Evolutionary conservation across 2,113 vertebrate species (phyloP).

Genomic region (Dipodomys spectabilis): DNA sequence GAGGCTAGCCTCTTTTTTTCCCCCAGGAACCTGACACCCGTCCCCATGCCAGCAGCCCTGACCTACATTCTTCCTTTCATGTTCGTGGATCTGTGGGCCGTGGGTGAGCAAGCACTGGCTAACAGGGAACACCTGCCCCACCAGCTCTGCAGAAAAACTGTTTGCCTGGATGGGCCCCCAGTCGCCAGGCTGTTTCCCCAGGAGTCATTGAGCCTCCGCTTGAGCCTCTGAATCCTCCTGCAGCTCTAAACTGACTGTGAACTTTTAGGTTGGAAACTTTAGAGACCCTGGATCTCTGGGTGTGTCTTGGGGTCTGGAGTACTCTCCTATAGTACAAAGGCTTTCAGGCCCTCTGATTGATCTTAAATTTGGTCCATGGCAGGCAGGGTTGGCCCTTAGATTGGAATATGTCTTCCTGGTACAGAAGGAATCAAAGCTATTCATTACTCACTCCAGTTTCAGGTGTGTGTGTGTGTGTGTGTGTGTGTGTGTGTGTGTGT

Average conservation of each 20-base stretch:
- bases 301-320: too few species aligned
- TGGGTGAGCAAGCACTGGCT: fast-evolving
- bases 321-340: background rate
- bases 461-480: too few species aligned
- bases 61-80: background rate
- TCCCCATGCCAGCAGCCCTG: background rate
- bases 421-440: background rate
- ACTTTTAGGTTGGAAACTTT: too few species aligned
- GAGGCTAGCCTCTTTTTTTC: background rate
- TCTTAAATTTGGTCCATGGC: background rate
- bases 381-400: background rate
- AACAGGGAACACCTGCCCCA: background rate
- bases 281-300: too few species aligned
- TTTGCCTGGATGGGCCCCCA: too few species aligned
- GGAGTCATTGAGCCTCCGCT: background rate
- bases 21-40: background rate
- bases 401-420: background rate
- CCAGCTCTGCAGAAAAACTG: background rate
- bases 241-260: background rate
- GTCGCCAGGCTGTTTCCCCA: background rate
- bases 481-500: too few species aligned
- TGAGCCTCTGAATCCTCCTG: too few species aligned
- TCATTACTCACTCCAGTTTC: background rate
- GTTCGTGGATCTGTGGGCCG: background rate
- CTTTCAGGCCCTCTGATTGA: background rate